Base-by-base conservation (phyloP, 2,888 invertebrate species). In the Luffia ferchaultella region DNA sequence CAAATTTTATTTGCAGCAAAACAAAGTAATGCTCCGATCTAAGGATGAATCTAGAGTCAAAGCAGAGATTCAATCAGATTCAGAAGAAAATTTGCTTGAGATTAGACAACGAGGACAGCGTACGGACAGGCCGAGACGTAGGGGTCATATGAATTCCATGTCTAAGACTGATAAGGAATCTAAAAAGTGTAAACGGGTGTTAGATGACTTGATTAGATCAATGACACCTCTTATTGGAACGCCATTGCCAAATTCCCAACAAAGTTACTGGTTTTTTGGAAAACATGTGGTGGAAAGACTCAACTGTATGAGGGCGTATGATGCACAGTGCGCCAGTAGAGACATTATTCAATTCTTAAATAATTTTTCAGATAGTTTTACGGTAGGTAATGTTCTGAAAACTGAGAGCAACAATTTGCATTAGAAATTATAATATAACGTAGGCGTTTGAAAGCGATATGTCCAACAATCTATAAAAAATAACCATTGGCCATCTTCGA, bases 211-310 rank as follows among this genome's bases (percentile, higher is more conserved):
- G 2, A 50, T 77, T 1, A 54, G 58, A 53, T 67, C 77, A 0
- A 71, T 80, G 70, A 67, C 65, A 42, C 82, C 82, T 0, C 50
- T 75, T n/a, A 20, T 54, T 1, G 55, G 60, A 15, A 48, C 51
- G 3, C 47, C 55, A 2, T 12, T 45, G 18, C 5, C 16, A 16
- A 19, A 49, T 0, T 53, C 59, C 1, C 56, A 61, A 2, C 65
- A 65, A 19, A 62, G 55, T 12, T 78, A 72, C 52, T 75, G 75
- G 73, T 77, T 72, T 48, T 77, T 82, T 19, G 75, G 80, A 0
- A 71, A 67, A 54, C 79, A 82, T 62, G 71, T 83, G 0, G 65
- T 70, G 0, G 78, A 76, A 52, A 60, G 68, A 49, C 54, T 83
- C 2, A 74, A 73, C 50, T 55, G 60, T 41, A 76, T 83, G 79